Base-by-base conservation (phyloP, 2,113 vertebrate species). In the Tenrec ecaudatus region DNA sequence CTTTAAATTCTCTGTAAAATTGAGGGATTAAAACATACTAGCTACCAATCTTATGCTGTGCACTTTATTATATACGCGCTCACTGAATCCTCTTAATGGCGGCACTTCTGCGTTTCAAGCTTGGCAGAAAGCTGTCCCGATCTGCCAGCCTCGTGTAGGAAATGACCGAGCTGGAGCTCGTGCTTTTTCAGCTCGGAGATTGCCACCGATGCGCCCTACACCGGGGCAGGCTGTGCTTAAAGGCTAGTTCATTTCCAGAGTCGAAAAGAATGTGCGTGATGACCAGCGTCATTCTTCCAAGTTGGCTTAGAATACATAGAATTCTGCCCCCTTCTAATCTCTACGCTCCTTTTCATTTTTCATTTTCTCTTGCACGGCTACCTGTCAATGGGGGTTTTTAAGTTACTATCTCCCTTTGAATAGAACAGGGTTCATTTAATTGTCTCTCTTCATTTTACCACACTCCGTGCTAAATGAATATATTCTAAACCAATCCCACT, bases 281-380 rank as follows among this genome's bases (percentile, higher is more conserved):
- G 31, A 22, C 12, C 7, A 62, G 58, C 20, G 8, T 22, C 60
- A 8, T 57, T 91, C 14, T 83, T 86, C 78, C 40, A 92, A 29
- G 20, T 17, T 89, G 78, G 71, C 81, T 27, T 38, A 89, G 78
- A 85, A 87, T 5, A 8, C 38, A 22, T 14, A 47, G 40, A 64
- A 3, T 36, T 38, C 43, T 90, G 20, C 64, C 76, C 43, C 60
- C 79, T 79, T 90, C 29, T 88, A 68, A 80, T 53, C 78, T 5
- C 89, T 64, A 14, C 15, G 92, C 40, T 82, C 0, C 29, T 31
- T 80, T 82, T 89, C 60, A 60, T 58, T 90, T 77, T 53, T 33
- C 31, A 33, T 92, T 19, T 91, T 95, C 36, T 78, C 86, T 93
- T 91, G 36, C 75, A 93, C 91, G 93, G 69, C 83, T 78, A 69